phyloP scores from a whole-genome alignment of 2,113 vertebrate genomes.

The Seriola quinqueradiata region DNA sequence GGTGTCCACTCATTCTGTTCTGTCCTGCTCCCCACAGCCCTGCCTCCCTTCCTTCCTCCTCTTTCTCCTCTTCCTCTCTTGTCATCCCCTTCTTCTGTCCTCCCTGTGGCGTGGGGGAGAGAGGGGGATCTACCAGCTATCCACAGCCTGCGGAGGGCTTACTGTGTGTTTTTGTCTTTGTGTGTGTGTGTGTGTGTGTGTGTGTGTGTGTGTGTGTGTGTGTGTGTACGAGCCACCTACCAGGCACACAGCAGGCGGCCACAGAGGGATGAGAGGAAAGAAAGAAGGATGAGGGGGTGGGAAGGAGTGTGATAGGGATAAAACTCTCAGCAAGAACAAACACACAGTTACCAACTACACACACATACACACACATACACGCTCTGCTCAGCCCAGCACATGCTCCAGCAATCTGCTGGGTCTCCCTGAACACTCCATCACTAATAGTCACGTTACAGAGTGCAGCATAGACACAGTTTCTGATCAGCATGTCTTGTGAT shows the following conservation, averaged over 20 bases:
- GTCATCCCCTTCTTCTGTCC: conserved; percentile 47
- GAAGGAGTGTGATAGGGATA: conserved; percentile 60
- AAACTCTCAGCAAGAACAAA: conserved; percentile 55
- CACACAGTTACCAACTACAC: conserved; percentile 24
- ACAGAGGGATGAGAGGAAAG: conserved; percentile 68
- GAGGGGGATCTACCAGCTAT: conserved; percentile 50
- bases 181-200: conserved; percentile 29
- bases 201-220: conserved; percentile 19
- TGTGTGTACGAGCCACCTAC: conserved; percentile 55
- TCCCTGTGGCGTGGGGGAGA: conserved; percentile 53
- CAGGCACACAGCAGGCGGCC: conserved; percentile 66
- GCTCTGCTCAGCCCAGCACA: conserved; percentile 21
- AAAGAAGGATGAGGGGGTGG: conserved; percentile 61
- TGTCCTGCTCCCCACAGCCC: not conserved
- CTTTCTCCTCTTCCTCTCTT: conserved; percentile 21
- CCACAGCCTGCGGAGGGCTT: conserved; percentile 48
- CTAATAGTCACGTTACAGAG: conserved; percentile 49
- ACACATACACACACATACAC: conserved; percentile 35
- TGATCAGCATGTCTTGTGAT: conserved; percentile 72
- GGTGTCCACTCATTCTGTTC: conserved; percentile 70
- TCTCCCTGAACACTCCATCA: conserved; percentile 52
- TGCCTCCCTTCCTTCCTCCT: not conserved
- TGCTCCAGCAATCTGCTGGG: conserved; percentile 48
- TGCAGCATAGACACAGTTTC: conserved; percentile 41
- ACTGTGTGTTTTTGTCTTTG: conserved; percentile 50